A percentile compares a stretch with the other conserved stretches of the same genome.
These are phyloP conservation scores for Paramisgurnus dabryanus DNA, from an alignment of 2,113 vertebrate species.

Conservation along the genomic window DNA sequence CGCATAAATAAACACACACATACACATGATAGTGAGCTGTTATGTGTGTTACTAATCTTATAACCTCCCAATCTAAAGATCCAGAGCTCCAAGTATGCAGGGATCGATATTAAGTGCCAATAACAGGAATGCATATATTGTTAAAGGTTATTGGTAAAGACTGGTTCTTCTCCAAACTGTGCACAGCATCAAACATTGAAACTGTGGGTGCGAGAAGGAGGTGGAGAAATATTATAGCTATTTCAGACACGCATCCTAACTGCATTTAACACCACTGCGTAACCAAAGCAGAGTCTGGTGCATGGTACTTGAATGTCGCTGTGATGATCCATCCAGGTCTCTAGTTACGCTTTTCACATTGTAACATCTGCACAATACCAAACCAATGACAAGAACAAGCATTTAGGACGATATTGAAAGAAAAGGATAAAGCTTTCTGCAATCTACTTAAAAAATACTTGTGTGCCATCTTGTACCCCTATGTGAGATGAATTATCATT, in stretches of 20 bases:
- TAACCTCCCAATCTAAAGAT: too few relatives aligned
- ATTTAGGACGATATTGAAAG: background rate
- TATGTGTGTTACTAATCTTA: too few relatives aligned
- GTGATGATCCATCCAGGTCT: background rate
- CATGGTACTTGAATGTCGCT: slow-evolving; percentile 5
- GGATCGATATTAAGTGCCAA: background rate
- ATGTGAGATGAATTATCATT: background rate
- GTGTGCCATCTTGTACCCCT: background rate
- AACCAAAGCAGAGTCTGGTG: slow-evolving; percentile 38
- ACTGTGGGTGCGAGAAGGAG: slow-evolving; percentile 17
- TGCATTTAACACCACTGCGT: slow-evolving; percentile 47
- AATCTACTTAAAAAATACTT: background rate
- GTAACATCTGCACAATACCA: slow-evolving; percentile 8
- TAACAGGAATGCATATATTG: background rate
- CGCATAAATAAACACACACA: background rate
- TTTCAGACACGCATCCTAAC: slow-evolving; percentile 14
- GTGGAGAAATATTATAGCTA: slow-evolving; percentile 12
- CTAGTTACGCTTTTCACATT: background rate
- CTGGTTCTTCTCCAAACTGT: background rate
- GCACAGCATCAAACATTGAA: slow-evolving; percentile 17
- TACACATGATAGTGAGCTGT: background rate
- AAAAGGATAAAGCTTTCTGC: background rate
- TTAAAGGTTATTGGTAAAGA: background rate
- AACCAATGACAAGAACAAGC: background rate
- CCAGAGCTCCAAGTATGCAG: background rate